phyloP scores from a whole-genome alignment of 2,797 vertebrate genomes.

The Mionectes olivaceus region DNA sequence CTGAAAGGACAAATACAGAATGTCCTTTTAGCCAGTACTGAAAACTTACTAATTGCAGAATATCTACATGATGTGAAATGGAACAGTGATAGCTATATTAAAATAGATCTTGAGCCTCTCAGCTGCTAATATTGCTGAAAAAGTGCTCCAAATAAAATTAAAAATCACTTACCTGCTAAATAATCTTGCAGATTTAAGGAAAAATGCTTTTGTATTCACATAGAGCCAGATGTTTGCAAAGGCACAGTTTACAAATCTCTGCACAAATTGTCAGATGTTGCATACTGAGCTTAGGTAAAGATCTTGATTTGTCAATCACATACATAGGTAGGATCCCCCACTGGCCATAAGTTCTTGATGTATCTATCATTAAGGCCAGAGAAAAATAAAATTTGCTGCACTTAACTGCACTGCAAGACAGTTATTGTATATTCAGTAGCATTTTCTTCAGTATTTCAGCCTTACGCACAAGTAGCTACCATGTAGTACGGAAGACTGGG shows the following conservation, averaged over 20 bases:
- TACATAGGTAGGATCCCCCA: slow-evolving; percentile 70
- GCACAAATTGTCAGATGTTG: slow-evolving; percentile 74
- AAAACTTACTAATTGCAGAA: slow-evolving; percentile 59
- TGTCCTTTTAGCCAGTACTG: slow-evolving; percentile 62
- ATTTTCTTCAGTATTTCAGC: slow-evolving; percentile 47
- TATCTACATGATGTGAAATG: slow-evolving; percentile 50
- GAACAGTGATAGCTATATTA: slow-evolving; percentile 64
- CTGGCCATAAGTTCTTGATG: slow-evolving; percentile 49
- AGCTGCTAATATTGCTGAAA: slow-evolving; percentile 80
- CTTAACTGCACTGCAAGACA: slow-evolving; percentile 42
- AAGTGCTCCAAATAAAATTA: slow-evolving; percentile 77
- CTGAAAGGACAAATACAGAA: slow-evolving; percentile 61
- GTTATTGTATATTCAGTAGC: slow-evolving; percentile 75
- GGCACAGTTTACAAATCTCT: slow-evolving; percentile 80
- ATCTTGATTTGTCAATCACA: slow-evolving; percentile 81
- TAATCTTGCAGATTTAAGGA: slow-evolving; percentile 73
- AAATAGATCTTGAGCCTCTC: slow-evolving; percentile 76
- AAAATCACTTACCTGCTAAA: slow-evolving; percentile 71
- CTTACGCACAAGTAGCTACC: slow-evolving; percentile 76
- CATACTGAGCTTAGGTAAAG: slow-evolving; percentile 80
- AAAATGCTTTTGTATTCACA: slow-evolving; percentile 57
- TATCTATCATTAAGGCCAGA: slow-evolving; percentile 58
- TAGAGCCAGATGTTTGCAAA: slow-evolving; percentile 77
- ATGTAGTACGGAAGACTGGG: slow-evolving; percentile 87
- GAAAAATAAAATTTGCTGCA: slow-evolving; percentile 29